Evolutionary conservation across 2,797 vertebrate genomes (phyloP), one percentile per base, ranked within the genome.

Genomic region (Erpetoichthys calabaricus): DNA sequence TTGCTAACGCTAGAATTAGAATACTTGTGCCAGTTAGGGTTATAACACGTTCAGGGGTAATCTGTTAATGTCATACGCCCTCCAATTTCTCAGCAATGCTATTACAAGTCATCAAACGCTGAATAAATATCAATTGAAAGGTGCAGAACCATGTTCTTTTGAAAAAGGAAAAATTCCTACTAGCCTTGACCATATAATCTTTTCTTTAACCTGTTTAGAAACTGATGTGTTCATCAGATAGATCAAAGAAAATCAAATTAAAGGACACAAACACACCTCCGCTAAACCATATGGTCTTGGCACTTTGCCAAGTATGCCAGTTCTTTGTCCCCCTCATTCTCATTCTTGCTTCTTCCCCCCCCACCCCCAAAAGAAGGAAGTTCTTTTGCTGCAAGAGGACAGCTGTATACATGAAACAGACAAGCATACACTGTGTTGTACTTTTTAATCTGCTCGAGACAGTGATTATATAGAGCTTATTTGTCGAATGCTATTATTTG

Each of bases 391-490:
- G 73, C 72, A 76, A 78, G 52, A 75, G 79, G 81, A 80, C 84
- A 86, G 81, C 82, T 84, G 84, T 77, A 77, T 73, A 76, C 71
- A 71, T 72, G 67, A 81, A 80, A 81, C 80, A 82, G 83, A 86
- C 78, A 82, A 81, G 80, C 81, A 84, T 74, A 75, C 71, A 76
- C 69, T 58, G 66, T 63, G 71, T 66, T 68, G 53, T 71, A 78
- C 80, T 82, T 80, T 84, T 81, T 83, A 79, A 86, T 83, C 78
- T 80, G 72, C 63, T 62, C 75, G 80, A 84, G 83, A 82, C 80
- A 46, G 75, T 85, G 80, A 86, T 86, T 86, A 86, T 80, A 88
- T 81, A 84, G 74, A 76, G 74, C 75, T 82, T 79, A 83, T 83
- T 78, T 75, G 76, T 78, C 75, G 77, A 77, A 83, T 58, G 56